Conservation (phyloP, 2,113 vertebrate species). For the Hemichromis elongatus region DNA sequence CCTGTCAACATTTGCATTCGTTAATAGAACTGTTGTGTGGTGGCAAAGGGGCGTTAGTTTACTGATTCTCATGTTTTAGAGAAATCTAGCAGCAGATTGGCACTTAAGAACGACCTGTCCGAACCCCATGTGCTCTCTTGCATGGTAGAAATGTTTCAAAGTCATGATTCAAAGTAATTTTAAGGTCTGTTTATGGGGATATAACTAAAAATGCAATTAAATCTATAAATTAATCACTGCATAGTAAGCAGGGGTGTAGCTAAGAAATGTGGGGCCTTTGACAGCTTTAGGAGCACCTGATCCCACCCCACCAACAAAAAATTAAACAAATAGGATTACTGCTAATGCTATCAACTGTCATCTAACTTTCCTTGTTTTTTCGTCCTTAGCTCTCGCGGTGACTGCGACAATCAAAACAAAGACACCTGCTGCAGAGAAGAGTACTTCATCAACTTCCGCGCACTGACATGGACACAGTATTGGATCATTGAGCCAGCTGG, state of each 20-base stretch:
- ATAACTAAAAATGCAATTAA: not conserved
- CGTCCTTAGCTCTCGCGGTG: conserved; percentile 74
- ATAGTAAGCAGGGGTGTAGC: not conserved
- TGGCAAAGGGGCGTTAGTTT: not conserved
- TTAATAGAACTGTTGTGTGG: not conserved
- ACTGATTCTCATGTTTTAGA: not conserved
- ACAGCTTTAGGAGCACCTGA: not conserved
- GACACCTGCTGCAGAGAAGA: conserved; percentile 80
- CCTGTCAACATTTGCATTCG: conserved; percentile 21
- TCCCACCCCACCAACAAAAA: too few species aligned
- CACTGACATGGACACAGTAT: conserved; percentile 81
- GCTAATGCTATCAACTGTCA: not conserved
- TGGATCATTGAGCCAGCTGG: conserved; percentile 84
- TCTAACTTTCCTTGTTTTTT: not conserved
- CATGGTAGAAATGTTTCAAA: accelerated
- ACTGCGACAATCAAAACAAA: conserved; percentile 69
- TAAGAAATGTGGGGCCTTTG: not conserved
- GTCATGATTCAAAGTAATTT: not conserved
- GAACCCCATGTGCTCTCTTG: not conserved
- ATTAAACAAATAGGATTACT: not conserved
- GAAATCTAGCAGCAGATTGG: not conserved
- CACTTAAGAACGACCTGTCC: not conserved
- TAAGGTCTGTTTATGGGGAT: not conserved
- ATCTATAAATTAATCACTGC: accelerated
- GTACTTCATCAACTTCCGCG: conserved; percentile 80